These are phyloP conservation scores for Tolmerus cingulatus DNA, from an alignment of 2,888 invertebrate species.

Conservation along the genomic window DNA sequence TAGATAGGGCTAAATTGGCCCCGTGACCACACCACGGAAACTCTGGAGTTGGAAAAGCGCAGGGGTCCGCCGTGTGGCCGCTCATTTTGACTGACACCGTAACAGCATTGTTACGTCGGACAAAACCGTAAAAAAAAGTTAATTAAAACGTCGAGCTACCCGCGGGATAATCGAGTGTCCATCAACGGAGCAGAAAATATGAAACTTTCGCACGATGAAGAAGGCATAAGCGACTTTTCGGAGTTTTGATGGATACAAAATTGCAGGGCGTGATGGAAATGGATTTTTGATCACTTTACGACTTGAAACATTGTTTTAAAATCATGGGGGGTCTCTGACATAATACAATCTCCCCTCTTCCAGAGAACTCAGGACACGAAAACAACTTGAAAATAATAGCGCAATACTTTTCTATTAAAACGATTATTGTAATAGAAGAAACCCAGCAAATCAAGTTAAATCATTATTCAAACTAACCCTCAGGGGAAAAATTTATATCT, in stretches of 20 bases:
- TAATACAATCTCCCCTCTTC: neutral
- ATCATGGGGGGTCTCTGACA: neutral
- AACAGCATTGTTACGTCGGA: neutral
- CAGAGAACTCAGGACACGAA: neutral
- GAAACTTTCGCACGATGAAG: neutral
- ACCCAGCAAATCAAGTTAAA: too few species aligned
- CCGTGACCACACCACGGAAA: neutral
- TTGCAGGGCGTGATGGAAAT: neutral
- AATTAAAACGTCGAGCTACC: neutral
- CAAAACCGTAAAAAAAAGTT: slow-evolving; percentile 1
- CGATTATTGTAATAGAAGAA: too few species aligned
- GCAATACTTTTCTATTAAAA: too few species aligned
- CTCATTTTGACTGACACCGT: slow-evolving; percentile 6
- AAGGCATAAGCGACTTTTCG: neutral
- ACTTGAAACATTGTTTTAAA: neutral
- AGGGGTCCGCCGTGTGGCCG: neutral
- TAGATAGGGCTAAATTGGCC: neutral
- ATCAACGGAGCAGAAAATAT: neutral
- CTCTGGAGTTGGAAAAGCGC: neutral
- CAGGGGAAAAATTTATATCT: too few species aligned
- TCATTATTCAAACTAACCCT: too few species aligned
- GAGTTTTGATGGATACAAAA: neutral
- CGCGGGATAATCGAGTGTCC: neutral
- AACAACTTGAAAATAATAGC: neutral
- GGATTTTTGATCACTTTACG: neutral